These are phyloP conservation scores for Rhabdophis nuchalis DNA, from an alignment of 2,797 vertebrate genomes.

Conservation along the genomic window DNA sequence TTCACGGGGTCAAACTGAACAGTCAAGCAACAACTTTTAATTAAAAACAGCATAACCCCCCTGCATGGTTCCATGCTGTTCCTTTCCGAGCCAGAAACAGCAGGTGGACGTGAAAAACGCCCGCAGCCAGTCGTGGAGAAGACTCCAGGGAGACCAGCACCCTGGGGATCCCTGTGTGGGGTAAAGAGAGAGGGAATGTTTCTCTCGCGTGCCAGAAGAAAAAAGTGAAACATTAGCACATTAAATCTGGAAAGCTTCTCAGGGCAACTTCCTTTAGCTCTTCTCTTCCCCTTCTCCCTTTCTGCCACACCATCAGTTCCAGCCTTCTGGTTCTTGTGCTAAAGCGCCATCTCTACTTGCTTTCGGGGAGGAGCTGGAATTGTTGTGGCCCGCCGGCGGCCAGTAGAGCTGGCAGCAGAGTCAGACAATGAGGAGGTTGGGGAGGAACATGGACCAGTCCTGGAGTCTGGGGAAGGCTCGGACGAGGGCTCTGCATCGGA, in stretches of 20 bases:
- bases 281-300: not conserved
- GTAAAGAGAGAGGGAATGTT: not conserved
- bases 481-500: too few species aligned
- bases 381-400: too few species aligned
- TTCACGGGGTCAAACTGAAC: not conserved
- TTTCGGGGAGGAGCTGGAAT: too few species aligned
- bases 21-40: not conserved
- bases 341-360: not conserved
- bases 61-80: not conserved
- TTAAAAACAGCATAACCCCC: too few species aligned
- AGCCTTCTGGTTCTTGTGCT: not conserved
- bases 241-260: not conserved
- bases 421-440: too few species aligned
- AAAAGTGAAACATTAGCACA: not conserved
- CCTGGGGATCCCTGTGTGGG: not conserved
- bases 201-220: not conserved
- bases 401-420: too few species aligned
- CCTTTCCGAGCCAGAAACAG: not conserved
- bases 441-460: too few species aligned
- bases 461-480: too few species aligned
- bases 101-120: not conserved
- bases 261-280: not conserved
- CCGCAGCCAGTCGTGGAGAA: not conserved
- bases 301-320: not conserved
- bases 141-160: not conserved